Evolutionary conservation across 2,797 vertebrate genomes (phyloP).

Genomic region (Danionella dracula): DNA sequence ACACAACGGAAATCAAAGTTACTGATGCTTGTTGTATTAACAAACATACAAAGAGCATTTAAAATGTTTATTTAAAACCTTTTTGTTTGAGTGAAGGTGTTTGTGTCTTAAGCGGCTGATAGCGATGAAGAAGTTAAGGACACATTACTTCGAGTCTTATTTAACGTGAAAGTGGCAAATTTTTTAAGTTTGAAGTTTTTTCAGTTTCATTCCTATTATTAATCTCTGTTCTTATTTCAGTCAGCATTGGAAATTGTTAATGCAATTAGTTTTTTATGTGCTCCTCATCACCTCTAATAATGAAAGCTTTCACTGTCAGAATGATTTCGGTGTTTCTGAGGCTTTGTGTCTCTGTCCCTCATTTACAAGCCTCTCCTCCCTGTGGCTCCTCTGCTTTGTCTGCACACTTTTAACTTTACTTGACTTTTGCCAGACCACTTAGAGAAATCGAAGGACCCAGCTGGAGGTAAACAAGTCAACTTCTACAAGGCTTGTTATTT

Average conservation of each 20-base stretch:
- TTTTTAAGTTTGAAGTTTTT: too few species aligned
- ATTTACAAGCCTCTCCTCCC: constrained; percentile 11
- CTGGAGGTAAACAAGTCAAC: constrained; percentile 22
- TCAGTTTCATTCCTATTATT: too few species aligned
- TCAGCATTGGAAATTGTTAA: not conserved
- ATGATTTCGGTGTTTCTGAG: constrained; percentile 21
- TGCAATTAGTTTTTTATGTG: not conserved
- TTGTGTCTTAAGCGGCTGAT: too few species aligned
- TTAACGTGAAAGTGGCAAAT: too few species aligned
- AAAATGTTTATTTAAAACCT: too few species aligned
- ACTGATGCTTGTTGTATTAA: too few species aligned
- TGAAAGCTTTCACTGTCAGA: not conserved
- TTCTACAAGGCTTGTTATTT: constrained; percentile 11
- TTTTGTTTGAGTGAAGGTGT: too few species aligned
- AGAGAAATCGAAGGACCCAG: constrained; percentile 6
- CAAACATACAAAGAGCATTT: too few species aligned
- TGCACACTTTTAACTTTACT: constrained; percentile 1
- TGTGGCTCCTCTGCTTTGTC: constrained; percentile 8
- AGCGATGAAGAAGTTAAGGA: too few species aligned
- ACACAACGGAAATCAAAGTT: too few species aligned
- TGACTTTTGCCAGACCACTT: constrained; percentile 7
- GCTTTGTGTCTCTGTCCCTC: constrained; percentile 22
- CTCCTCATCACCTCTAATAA: not conserved
- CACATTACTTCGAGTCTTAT: too few species aligned
- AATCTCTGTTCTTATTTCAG: not conserved